Base-by-base conservation (phyloP, 2,888 invertebrate species). In the Lasioglossum villosulum region DNA sequence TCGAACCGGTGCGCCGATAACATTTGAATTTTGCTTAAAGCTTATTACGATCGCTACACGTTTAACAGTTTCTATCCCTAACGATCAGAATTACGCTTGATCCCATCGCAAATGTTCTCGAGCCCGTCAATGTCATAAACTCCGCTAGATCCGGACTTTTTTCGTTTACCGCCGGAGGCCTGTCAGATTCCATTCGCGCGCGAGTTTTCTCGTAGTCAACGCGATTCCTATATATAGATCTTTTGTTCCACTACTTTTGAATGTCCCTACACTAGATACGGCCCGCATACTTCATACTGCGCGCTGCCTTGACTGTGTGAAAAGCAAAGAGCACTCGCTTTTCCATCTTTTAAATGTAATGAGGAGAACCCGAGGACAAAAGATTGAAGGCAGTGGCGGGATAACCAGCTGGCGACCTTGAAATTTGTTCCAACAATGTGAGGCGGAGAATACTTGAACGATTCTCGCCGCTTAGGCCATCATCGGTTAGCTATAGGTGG, bases 151-250 rank as follows among this genome's bases (percentile, higher is more conserved):
- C 23, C 23, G 12, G 68, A 37, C 23, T 68, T 37, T 68, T 68
- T 68, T 34, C 37, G 37, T 37, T 68, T 68, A 68, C 12, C 68
- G 68, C 68, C 34, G 37, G 37, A 37, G 68, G 68, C 37, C 37
- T 68, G 23, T 37, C 34, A 37, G 68, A 68, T 37, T n/a, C 37
- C 37, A n/a, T 68, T 37, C 68, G 23, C 68, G 4, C 68, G 37
- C 68, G 37, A 34, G 34, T 19, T 66, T 34, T 66, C 66, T 19
- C 34, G 34, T 27, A 52, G 78, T 19, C 39, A 27, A 52, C 19
- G 23, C 59, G 56, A 72, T 52, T 78, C 37, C 56, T 39, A 79
- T 59, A 56, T 75, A 39, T 52, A 27, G n/a, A 59, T 75, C 59
- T 59, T 37, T n/a, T 39, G 34, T 39, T 14, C 39, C 27, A 75